phyloP scores from a whole-genome alignment of 2,113 vertebrate species.

The Ciconia stormi region DNA sequence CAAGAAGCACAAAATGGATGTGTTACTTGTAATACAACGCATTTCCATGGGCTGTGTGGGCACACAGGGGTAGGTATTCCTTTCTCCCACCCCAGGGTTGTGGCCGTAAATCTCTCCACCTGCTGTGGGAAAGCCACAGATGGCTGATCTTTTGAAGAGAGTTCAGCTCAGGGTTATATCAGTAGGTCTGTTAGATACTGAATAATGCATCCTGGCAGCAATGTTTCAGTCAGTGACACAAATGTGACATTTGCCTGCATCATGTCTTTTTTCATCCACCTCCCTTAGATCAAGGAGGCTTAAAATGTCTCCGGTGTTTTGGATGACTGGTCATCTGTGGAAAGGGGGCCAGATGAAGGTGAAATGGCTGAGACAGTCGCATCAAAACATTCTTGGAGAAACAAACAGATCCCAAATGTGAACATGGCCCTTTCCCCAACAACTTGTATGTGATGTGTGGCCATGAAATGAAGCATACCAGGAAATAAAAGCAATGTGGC shows the following conservation, averaged over 20 bases:
- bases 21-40: rapidly evolving
- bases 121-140: not conserved
- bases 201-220: conserved; percentile 46
- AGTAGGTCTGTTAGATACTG: conserved; percentile 7
- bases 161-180: not conserved
- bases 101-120: not conserved
- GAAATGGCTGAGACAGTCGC: conserved; percentile 4
- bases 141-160: not conserved
- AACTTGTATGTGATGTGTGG: not conserved
- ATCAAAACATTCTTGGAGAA: conserved; percentile 26
- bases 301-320: conserved; percentile 28
- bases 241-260: conserved; percentile 56
- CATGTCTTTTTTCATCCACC: not conserved
- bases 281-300: conserved; percentile 11
- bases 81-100: not conserved
- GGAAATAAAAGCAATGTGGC: not conserved
- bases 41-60: not conserved
- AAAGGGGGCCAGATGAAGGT: not conserved
- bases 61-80: rapidly evolving
- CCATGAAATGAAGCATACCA: not conserved
- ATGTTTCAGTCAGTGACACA: conserved; percentile 26
- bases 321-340: conserved; percentile 41
- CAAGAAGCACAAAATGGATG: rapidly evolving
- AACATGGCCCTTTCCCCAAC: not conserved
- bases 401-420: not conserved